Evolutionary conservation across 2,113 vertebrate species (phyloP).

Genomic region (Psammodynastes pulverulentus): DNA sequence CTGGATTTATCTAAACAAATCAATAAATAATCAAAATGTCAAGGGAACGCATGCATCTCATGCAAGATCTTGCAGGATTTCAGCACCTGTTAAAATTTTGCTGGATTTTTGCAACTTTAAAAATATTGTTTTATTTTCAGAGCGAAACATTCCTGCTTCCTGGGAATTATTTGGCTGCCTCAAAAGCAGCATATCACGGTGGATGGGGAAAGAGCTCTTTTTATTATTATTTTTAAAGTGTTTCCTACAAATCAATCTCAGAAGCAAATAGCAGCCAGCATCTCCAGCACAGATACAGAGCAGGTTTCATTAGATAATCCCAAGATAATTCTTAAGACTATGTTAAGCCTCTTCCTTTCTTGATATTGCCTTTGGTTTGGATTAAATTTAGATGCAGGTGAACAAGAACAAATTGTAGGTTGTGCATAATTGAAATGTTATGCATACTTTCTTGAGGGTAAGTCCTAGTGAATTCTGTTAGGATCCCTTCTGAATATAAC

Average conservation of each 20-base stretch:
- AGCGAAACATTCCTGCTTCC: not conserved
- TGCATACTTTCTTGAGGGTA: not conserved
- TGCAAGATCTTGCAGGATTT: not conserved
- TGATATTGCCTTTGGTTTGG: not conserved
- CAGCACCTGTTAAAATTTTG: not conserved
- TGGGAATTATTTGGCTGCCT: not conserved
- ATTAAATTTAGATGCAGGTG: not conserved
- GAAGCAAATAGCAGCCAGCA: not conserved
- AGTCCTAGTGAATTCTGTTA: not conserved
- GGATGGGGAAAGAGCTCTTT: not conserved
- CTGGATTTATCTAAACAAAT: not conserved
- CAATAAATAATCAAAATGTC: not conserved
- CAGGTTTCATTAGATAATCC: not conserved
- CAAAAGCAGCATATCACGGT: not conserved
- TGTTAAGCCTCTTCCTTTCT: not conserved
- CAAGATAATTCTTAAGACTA: not conserved
- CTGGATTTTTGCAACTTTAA: not conserved
- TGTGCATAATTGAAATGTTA: not conserved
- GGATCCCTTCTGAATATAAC: not conserved
- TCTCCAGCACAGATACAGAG: not conserved
- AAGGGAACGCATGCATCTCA: not conserved
- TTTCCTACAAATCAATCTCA: not conserved
- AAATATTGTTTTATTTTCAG: not conserved
- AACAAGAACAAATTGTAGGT: not conserved
- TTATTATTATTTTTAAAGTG: not conserved